Evolutionary conservation across 2,797 vertebrate species (phyloP), one percentile per base, ranked within the genome.

Genomic region (Hydrolagus colliei): DNA sequence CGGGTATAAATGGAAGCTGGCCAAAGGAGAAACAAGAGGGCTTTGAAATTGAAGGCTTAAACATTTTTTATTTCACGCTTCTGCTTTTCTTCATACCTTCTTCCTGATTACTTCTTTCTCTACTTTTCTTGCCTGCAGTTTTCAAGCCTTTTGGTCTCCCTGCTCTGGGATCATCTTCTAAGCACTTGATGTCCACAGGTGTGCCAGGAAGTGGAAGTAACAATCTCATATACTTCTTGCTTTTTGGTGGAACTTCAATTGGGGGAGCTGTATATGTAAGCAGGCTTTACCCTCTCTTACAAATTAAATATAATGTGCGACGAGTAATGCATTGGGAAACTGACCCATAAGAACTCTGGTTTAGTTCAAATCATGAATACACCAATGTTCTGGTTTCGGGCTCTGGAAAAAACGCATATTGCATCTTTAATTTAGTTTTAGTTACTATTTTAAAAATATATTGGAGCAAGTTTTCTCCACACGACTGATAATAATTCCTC

Each of bases 241-340:
- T 97, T 91, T 91, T 97, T 88, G 96, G 96, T 92, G 95, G 92
- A 87, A 86, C 93, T 79, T 91, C 89, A 89, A 84, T 95, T 82
- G 96, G 92, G 86, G 91, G 92, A 84, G 92, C 92, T 89, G 59
- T 87, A 88, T 96, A 96, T 92, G 96, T 97, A 93, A 96, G 95
- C 92, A 27, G 63, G 16, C 18, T 76, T 86, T 86, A n/a, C 35
- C 62, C 77, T 11, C 27, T 52, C 78, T 27, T 52, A 52, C 41
- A 52, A 52, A 52, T 52, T 52, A 52, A 6, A 52, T 52, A 6
- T 52, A 6, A 52, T 52, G 41, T 52, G 41, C 6, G 41, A 6
- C 41, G 41, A 6, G 41, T 52, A 52, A 3, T 52, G 6, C 41
- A 52, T 52, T 52, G 41, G 41, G 41, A 52, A 52, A 52, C 41